Base-by-base conservation (phyloP, 2,888 invertebrate genomes). In the Ramazzottius varieornatus region DNA sequence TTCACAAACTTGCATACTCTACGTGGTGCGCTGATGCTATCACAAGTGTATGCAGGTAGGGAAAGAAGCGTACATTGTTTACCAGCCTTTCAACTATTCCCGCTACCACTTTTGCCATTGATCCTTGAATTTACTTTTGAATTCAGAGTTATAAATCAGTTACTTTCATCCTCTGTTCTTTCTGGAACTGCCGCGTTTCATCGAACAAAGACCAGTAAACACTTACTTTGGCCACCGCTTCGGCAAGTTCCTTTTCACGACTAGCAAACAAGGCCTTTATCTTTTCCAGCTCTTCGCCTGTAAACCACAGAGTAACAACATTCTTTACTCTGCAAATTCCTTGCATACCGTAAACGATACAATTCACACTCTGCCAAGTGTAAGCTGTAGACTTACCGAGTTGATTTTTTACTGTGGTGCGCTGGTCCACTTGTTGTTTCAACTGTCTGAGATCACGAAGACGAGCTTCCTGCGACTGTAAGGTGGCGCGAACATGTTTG, bases 191-290 rank as follows among this genome's bases (percentile, higher is more conserved):
- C 72, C 86, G 80, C 69, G 91, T 92, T 74, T 96, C 81, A 78
- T 92, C 90, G 74, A 96, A 93, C 73, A 94, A 94, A n/a, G n/a
- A n/a, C n/a, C n/a, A n/a, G n/a, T n/a, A n/a, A n/a, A n/a, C n/a
- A n/a, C n/a, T n/a, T n/a, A n/a, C n/a, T 79, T 92, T 91, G 73
- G 88, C 88, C 74, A 94, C 92, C n/a, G 94, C 94, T 81, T 91
- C 80, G 66, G 90, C 87, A 68, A 96, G 79, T 78, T 94, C 93
- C 78, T 92, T 92, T 76, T 94, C 94, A 75, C 94, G 94, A 75
- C 93, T 92, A 81, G 89, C 91, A 82, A 93, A 94, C 67, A 93
- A 82, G 69, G 90, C 88, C 73, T 91, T 84, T 76, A 92, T 92
- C 70, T 91, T 88, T 80, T 94, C 92, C 78, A 94, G 82, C 80